Conservation (phyloP, 2,113 vertebrate species). For the Crypturellus undulatus region DNA sequence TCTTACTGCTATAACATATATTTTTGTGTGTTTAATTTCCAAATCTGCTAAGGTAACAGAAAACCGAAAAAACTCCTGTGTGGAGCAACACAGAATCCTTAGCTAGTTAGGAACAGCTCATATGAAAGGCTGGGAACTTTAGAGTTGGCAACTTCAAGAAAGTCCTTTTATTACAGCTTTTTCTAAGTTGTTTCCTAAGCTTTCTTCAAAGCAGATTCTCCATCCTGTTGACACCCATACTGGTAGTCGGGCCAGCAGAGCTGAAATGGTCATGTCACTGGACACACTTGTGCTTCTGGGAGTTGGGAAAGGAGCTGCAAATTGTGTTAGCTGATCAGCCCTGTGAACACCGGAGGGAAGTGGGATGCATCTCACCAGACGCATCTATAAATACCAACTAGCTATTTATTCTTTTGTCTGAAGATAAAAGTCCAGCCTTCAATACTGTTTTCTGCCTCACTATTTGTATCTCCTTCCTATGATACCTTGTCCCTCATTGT, state of each 20-base stretch:
- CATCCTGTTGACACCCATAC: neutral
- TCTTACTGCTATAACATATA: neutral
- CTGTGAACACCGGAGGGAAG: neutral
- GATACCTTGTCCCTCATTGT: no score
- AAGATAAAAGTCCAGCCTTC: neutral
- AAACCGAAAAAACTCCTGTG: neutral
- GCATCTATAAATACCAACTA: neutral
- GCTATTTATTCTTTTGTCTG: neutral
- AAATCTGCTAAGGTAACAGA: constrained; percentile 13
- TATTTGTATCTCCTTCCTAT: neutral
- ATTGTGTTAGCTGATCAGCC: neutral
- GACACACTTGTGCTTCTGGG: neutral
- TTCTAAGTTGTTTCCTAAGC: neutral
- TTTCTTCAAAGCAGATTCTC: constrained; percentile 19
- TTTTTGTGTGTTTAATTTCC: neutral
- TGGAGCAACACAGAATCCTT: neutral
- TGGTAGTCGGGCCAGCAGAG: neutral
- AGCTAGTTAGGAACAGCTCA: neutral
- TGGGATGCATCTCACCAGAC: neutral
- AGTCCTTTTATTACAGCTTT: constrained; percentile 3
- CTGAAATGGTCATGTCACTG: neutral
- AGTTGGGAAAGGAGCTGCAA: neutral
- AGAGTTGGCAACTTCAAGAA: neutral
- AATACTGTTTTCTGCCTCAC: neutral
- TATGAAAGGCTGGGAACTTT: constrained; percentile 14